Conservation (phyloP, 2,888 invertebrate species). For the Amiota mariae region DNA sequence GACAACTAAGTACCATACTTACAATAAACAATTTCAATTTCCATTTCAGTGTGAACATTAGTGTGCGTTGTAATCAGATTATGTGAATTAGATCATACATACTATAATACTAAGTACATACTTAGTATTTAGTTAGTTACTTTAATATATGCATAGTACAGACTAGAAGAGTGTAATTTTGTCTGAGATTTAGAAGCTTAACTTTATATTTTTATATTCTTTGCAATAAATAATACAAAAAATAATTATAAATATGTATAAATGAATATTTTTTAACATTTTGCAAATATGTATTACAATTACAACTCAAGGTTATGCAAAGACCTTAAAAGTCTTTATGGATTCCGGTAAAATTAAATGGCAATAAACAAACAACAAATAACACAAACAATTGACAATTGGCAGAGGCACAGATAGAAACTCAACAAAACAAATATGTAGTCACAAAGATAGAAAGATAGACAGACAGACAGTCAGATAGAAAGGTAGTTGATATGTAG, state of each 20-base stretch:
- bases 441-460: background rate
- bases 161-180: too few species aligned
- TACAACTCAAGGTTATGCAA: conserved; percentile 26
- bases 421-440: background rate
- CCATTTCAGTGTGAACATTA: conserved; percentile 4
- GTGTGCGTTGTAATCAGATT: conserved; percentile 5
- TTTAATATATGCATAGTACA: too few species aligned
- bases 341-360: conserved; percentile 13
- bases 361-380: background rate
- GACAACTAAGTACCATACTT: too few species aligned
- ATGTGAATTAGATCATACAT: background rate
- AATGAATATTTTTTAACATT: conserved; percentile 8
- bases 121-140: too few species aligned
- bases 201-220: too few species aligned
- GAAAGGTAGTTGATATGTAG: background rate
- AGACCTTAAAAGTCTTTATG: conserved; percentile 27
- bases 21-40: too few species aligned
- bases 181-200: too few species aligned
- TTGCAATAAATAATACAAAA: background rate
- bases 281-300: conserved; percentile 17
- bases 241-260: background rate
- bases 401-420: background rate
- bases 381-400: background rate
- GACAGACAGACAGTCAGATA: background rate
- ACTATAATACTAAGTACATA: too few species aligned